Percentiles rank a stretch among this genome's conserved stretches.
Conservation (phyloP, 2,113 vertebrate species). For the Myiozetetes cayanensis region DNA sequence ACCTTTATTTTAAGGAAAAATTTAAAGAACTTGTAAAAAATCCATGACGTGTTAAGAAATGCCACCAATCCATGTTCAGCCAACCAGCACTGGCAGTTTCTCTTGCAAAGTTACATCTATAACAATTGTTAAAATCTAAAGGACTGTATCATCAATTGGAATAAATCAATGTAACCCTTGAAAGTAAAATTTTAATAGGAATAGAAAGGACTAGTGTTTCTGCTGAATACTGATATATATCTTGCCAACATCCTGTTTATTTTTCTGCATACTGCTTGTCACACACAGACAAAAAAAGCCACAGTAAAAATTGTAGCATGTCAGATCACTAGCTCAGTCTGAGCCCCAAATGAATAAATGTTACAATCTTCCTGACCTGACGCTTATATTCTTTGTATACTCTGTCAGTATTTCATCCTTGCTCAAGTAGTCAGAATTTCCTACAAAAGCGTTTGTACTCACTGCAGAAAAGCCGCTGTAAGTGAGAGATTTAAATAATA, state of each 20-base stretch:
- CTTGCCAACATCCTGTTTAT: background rate
- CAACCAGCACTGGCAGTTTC: background rate
- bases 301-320: background rate
- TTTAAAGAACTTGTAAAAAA: background rate
- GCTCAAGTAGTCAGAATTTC: slow-evolving; percentile 15
- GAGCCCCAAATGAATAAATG: background rate
- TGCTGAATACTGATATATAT: background rate
- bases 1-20: background rate
- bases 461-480: background rate
- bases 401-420: background rate
- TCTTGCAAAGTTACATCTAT: background rate
- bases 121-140: background rate
- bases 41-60: background rate
- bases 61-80: background rate
- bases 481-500: slow-evolving; percentile 29
- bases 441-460: background rate
- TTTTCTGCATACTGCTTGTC: background rate
- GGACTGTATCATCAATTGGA: background rate
- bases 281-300: background rate
- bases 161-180: background rate
- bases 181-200: slow-evolving; percentile 8
- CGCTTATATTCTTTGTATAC: background rate
- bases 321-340: background rate
- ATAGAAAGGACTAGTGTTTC: background rate
- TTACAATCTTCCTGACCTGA: background rate